Evolutionary conservation across 2,113 vertebrate genomes (phyloP).

Genomic region (Manacus vitellinus): DNA sequence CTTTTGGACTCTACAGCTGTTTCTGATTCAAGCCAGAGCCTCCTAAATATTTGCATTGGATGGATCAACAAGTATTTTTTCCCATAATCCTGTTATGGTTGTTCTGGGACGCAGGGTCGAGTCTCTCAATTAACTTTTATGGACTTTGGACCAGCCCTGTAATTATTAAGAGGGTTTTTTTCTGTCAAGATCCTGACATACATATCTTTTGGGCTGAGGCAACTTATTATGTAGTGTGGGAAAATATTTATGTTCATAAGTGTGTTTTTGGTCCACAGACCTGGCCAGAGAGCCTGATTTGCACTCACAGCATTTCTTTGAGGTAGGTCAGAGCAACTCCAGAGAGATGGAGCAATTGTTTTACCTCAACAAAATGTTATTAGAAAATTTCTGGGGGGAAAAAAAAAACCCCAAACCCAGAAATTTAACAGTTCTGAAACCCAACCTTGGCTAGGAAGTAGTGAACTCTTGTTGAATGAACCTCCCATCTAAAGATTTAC

Average conservation of each 20-base stretch:
- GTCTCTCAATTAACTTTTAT: slow-evolving; percentile 4
- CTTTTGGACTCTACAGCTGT: not conserved
- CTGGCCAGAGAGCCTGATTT: not conserved
- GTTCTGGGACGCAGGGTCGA: not conserved
- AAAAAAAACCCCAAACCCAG: not conserved
- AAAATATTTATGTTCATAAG: not conserved
- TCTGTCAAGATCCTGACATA: not conserved
- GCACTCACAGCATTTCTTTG: not conserved
- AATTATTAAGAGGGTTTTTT: not conserved
- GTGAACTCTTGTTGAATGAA: not conserved
- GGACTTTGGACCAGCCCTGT: not conserved
- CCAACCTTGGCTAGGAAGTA: not conserved
- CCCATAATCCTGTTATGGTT: not conserved
- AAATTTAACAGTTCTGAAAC: not conserved
- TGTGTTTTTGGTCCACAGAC: not conserved
- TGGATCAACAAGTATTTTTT: not conserved
- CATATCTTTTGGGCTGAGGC: not conserved
- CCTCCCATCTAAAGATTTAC: not conserved
- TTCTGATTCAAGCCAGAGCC: not conserved
- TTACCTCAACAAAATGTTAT: not conserved
- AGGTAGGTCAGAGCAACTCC: not conserved
- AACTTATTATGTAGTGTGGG: not conserved
- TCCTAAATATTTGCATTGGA: slow-evolving; percentile 2
- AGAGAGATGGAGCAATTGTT: not conserved
- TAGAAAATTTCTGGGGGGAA: not conserved